A percentile compares a stretch with the other conserved stretches of the same genome.
Evolutionary conservation across 2,797 vertebrate species (phyloP).

Genomic region (Schizopygopsis malacanthus): DNA sequence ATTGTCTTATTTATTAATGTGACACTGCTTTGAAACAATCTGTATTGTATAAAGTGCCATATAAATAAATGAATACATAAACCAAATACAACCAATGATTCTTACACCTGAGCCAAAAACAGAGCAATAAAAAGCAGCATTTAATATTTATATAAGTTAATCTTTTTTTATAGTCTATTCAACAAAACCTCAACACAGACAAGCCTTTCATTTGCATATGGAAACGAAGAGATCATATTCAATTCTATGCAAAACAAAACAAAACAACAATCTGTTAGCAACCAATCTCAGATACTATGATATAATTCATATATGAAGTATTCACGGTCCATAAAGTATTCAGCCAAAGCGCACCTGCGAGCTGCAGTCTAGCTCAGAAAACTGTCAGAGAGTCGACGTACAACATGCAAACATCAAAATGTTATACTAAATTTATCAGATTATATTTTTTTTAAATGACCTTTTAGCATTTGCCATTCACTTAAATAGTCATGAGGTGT

Average conservation of each 20-base stretch:
- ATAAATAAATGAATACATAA: not conserved
- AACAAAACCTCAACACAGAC: not conserved
- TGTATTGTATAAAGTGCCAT: not conserved
- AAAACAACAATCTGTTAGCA: not conserved
- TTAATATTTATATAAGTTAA: no score
- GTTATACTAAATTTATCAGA: no score
- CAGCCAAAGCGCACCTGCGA: conserved; percentile 26
- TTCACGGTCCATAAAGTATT: conserved; percentile 1
- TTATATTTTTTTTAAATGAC: no score
- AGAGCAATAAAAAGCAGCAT: not conserved
- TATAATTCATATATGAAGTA: not conserved
- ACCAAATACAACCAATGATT: not conserved
- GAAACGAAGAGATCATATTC: not conserved
- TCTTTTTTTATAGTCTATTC: not conserved
- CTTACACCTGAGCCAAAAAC: no score
- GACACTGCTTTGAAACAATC: not conserved
- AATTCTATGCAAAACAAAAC: conserved; percentile 29
- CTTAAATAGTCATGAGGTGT: not conserved
- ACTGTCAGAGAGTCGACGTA: not conserved
- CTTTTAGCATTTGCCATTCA: not conserved
- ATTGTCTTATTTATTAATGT: not conserved
- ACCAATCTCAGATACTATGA: conserved; percentile 14
- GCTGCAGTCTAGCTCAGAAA: not conserved
- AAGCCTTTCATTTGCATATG: conserved; percentile 23
- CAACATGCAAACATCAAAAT: not conserved